Evolutionary conservation across 2,113 vertebrate genomes (phyloP), one percentile per base, ranked within the genome.

Genomic region (Pseudorasbora parva): DNA sequence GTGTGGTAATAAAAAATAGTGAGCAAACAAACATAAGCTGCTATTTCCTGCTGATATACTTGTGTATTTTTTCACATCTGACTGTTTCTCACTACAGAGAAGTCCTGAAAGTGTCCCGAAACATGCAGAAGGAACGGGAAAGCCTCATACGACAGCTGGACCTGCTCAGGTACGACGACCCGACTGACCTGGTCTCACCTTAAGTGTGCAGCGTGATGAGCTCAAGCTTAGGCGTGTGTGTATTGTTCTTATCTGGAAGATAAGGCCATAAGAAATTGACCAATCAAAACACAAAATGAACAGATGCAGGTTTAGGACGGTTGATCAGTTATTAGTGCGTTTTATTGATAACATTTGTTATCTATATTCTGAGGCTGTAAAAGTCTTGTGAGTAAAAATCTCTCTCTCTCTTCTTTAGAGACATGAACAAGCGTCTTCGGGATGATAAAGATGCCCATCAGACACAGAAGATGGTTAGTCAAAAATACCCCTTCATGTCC

Each of bases 61-160:
- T 8, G 9, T 45, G 21, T 68, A 41, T 19, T 62, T n/a, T 47
- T 47, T 15, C 21, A 56, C 10, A 7, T 41, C 7, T 8, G 14
- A 21, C 41, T 27, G 10, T 64, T 81, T 10, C 15, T 69, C 11
- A 14, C 23, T 17, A 11, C 89, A 99, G 98, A 87, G 95, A 95
- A 33, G 94, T 98, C 85, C 90, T 95, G 23, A 94, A 92, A 25
- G 97, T 99, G 74, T 97, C 97, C 8, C 95, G 91, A 88, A 99
- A 99, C 91, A 98, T 99, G 93, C 97, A 98, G 93, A 99, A 96
- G 79, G 98, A 99, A 91, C 97, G 96, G 72, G 93, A 96, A 72
- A 99, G 98, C 84, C 96, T 99, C 17, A 85, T 95, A 5, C 95
- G 95, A 83, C 98, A 99, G 76, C 93, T 99, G 87, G 96, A 97